phyloP scores from a whole-genome alignment of 2,113 vertebrate species.

The Probosciger aterrimus region DNA sequence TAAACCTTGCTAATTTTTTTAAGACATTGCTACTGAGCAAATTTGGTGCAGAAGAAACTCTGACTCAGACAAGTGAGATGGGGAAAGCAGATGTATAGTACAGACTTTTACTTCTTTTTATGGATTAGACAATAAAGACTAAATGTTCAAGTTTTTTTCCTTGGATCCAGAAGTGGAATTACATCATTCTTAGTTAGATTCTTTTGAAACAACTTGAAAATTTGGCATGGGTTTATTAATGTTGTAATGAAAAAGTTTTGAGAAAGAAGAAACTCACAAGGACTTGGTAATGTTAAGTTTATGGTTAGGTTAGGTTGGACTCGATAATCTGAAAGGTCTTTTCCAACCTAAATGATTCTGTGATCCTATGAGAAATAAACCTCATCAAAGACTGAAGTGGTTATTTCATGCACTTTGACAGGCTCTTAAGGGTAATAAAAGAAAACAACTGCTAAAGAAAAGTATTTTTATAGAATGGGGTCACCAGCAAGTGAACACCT shows the following conservation, averaged over 20 bases:
- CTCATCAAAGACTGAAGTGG: background rate
- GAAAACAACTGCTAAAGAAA: background rate
- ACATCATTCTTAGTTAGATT: background rate
- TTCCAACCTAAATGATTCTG: no score
- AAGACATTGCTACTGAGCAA: background rate
- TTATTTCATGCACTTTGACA: background rate
- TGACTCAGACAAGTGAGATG: background rate
- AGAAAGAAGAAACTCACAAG: background rate
- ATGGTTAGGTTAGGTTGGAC: background rate
- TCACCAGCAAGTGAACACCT: background rate
- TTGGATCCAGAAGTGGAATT: background rate
- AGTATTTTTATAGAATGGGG: background rate
- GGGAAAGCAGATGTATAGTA: conserved; percentile 10
- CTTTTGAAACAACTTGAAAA: background rate
- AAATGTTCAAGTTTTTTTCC: background rate
- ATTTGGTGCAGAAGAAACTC: background rate
- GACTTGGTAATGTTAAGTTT: no score
- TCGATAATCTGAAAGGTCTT: no score
- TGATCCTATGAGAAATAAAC: no score
- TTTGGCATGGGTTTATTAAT: background rate
- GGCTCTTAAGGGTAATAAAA: background rate
- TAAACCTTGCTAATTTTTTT: background rate
- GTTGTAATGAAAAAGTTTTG: background rate
- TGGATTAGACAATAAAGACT: background rate
- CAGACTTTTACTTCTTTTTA: background rate